Conservation (phyloP, 2,113 vertebrate species). For the Hemichromis elongatus region DNA sequence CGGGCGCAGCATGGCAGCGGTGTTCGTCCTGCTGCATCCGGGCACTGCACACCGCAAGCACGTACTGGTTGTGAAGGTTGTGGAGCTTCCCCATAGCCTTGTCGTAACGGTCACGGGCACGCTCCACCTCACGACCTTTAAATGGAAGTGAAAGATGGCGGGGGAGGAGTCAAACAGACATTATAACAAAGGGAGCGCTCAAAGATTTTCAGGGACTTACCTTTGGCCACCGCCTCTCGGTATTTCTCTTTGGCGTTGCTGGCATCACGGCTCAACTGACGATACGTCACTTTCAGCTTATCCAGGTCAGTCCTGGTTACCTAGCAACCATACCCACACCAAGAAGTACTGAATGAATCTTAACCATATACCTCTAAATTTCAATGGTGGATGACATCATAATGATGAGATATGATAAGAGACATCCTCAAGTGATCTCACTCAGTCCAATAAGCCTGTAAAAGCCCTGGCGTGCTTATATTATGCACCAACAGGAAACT, state of each 20-base stretch:
- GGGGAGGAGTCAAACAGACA: background rate
- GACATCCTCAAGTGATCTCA: background rate
- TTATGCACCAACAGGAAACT: background rate
- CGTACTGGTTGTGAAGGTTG: slow-evolving; percentile 93
- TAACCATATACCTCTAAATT: background rate
- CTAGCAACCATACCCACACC: slow-evolving; percentile 60
- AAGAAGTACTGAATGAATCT: background rate
- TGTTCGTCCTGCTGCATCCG: slow-evolving; percentile 92
- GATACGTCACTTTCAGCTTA: slow-evolving; percentile 89
- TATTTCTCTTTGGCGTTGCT: slow-evolving; percentile 92
- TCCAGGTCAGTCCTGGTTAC: slow-evolving; percentile 93
- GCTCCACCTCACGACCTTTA: slow-evolving; percentile 73
- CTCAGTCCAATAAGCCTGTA: background rate
- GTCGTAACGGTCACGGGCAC: slow-evolving; percentile 91
- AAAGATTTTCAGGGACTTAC: slow-evolving; percentile 47
- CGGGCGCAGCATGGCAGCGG: slow-evolving; percentile 77
- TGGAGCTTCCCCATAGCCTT: slow-evolving; percentile 95
- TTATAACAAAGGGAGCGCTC: background rate
- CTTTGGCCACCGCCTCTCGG: slow-evolving; percentile 90
- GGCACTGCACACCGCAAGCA: slow-evolving; percentile 87
- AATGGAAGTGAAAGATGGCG: background rate
- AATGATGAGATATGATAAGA: background rate
- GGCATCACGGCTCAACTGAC: slow-evolving; percentile 91
- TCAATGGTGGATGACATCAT: background rate
- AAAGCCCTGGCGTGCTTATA: background rate